Conservation (phyloP, 2,888 invertebrate genomes). For the Heterodera filipjevi region DNA sequence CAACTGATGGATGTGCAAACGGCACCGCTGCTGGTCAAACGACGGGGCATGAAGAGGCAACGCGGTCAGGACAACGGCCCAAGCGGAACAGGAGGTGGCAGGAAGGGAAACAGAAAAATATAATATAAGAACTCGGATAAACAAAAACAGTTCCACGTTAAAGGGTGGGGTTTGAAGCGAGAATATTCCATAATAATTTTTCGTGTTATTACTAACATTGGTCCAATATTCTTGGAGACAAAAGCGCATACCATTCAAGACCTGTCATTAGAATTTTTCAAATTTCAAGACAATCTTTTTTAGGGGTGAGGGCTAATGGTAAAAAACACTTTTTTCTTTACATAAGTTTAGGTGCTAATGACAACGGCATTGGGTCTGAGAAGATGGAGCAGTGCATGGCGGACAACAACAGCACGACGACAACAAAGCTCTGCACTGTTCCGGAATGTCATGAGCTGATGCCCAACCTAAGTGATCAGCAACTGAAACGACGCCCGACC, state of each 20-base stretch:
- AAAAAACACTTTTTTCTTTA: too few species aligned
- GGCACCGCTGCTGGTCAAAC: slow-evolving; percentile 70
- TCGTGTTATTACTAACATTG: too few species aligned
- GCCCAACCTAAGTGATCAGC: not conserved
- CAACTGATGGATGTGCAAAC: slow-evolving; percentile 76
- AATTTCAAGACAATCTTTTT: too few species aligned
- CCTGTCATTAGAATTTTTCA: too few species aligned
- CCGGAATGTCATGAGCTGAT: slow-evolving; percentile 39
- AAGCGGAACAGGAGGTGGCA: not conserved
- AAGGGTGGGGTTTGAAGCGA: too few species aligned
- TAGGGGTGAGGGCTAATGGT: too few species aligned
- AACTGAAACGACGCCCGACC: slow-evolving; percentile 34
- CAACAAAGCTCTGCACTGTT: slow-evolving; percentile 38
- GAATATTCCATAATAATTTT: too few species aligned
- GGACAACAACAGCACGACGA: slow-evolving; percentile 39
- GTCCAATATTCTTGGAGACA: too few species aligned
- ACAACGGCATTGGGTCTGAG: not conserved
- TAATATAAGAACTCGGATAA: too few species aligned
- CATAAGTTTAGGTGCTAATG: not conserved
- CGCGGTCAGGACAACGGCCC: slow-evolving; percentile 17
- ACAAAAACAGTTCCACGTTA: too few species aligned
- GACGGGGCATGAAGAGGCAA: slow-evolving; percentile 55
- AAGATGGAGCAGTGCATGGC: not conserved
- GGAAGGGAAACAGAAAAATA: too few species aligned
- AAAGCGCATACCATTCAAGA: too few species aligned